Base-by-base conservation (phyloP, 2,888 invertebrate species). In the Agonum fuliginosum region DNA sequence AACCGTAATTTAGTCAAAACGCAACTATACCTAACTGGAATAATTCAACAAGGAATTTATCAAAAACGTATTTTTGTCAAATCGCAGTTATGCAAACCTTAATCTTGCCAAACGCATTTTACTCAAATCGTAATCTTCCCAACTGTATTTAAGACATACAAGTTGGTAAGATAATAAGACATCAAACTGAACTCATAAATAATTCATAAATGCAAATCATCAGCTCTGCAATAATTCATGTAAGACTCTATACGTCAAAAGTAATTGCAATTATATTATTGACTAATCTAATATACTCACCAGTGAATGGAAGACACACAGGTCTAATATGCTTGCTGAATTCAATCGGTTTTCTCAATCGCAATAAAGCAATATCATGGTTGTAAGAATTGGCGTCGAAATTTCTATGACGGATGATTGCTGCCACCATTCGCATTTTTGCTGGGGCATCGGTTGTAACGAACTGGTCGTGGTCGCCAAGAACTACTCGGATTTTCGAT, bases 301-400 rank as follows among this genome's bases (percentile, higher is more conserved):
- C 90, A 82, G 91, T 86, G 79, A 91, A 89, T 0, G 95, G 95
- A 79, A 96, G 88, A 85, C 95, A 96, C 62, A 95, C 91, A 0
- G 95, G 95, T 81, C 91, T 90, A 79, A 94, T 91, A 79, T 91
- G 92, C 86, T 93, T 93, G 0, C 93, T 91, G 85, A 94, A 95
- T 70, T 89, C 88, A 12, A 95, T 93, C 0, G 95, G 92, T 84
- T 94, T 95, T 27, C 95, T 88, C 14, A 96, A 86, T 82, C 92
- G 93, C 17, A 96, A 87, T 72, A 96, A 86, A 0, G 95, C 95
- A 69, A 96, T 94, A 84, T 96, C 95, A 84, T 96, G 95, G 86
- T 95, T 95, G 84, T 95, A 96, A 0, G 94, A 93, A 83, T 95
- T 93, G 1, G 94, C 91, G 85, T 96, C 95, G 85, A 96, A 96